These are phyloP conservation scores for Steinernema khuongi DNA, from an alignment of 1,140 invertebrate genomes.

Conservation along the genomic window DNA sequence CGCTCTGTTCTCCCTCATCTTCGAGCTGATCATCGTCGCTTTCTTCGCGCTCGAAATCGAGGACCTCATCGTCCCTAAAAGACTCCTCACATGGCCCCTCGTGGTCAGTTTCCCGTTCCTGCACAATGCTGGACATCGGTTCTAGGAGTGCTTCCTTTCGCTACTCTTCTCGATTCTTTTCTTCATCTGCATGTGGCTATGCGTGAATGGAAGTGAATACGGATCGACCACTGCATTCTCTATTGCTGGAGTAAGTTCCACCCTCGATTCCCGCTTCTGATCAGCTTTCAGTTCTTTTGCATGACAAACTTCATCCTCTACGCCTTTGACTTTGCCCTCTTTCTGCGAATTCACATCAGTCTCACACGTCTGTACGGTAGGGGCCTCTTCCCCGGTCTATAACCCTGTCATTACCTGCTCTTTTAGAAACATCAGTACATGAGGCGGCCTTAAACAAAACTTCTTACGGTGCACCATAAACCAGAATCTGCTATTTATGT, in stretches of 20 bases:
- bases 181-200: not conserved
- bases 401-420: not conserved
- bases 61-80: not conserved
- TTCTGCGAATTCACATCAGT: not conserved
- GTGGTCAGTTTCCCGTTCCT: not conserved
- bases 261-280: not conserved
- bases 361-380: not conserved
- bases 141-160: not conserved
- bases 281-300: not conserved
- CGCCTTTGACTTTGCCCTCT: not conserved
- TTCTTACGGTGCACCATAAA: not conserved
- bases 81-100: not conserved
- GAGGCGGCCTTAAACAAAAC: not conserved
- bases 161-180: not conserved
- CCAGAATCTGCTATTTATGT: not conserved
- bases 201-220: not conserved
- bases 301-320: not conserved
- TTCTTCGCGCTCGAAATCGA: not conserved
- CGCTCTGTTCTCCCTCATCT: not conserved
- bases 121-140: not conserved
- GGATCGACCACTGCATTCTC: constrained; percentile 2
- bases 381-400: not conserved
- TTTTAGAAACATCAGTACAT: not conserved
- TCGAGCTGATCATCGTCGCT: not conserved
- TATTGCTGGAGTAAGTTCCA: not conserved